Conservation (phyloP, 2,113 vertebrate species). For the Cavia aperea region DNA sequence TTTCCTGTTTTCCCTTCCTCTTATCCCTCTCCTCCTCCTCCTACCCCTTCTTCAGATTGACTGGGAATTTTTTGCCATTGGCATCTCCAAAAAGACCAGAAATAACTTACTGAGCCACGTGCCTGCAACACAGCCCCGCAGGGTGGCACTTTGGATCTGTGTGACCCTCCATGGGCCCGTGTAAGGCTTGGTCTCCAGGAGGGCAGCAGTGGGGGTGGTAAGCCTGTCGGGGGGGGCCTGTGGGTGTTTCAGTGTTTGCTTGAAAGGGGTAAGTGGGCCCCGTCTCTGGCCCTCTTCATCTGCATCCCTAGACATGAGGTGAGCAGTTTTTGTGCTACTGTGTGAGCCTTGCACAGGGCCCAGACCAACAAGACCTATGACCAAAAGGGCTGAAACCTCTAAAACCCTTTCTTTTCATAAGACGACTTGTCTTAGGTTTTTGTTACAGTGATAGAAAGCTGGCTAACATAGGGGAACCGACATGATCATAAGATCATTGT, state of each 20-base stretch:
- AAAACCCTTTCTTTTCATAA: not conserved
- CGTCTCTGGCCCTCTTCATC: no score
- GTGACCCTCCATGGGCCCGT: not conserved
- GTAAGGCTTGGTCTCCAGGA: not conserved
- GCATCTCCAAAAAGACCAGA: not conserved
- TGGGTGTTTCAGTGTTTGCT: not conserved
- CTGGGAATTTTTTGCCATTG: not conserved
- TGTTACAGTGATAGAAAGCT: not conserved
- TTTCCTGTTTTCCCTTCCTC: not conserved
- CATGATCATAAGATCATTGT: not conserved
- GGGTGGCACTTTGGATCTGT: not conserved
- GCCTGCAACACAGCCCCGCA: not conserved
- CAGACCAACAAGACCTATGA: not conserved
- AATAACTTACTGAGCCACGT: not conserved
- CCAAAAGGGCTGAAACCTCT: not conserved
- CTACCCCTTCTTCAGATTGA: not conserved
- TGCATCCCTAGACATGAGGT: not conserved
- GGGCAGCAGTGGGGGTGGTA: not conserved
- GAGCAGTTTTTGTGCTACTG: not conserved
- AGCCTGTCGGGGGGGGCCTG: no score
- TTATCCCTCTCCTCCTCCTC: not conserved
- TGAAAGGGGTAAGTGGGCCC: not conserved
- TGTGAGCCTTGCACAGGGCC: not conserved
- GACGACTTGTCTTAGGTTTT: not conserved
- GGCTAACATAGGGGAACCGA: not conserved